Conservation (phyloP, 2,113 vertebrate genomes). For the Sakesphorus luctuosus region DNA sequence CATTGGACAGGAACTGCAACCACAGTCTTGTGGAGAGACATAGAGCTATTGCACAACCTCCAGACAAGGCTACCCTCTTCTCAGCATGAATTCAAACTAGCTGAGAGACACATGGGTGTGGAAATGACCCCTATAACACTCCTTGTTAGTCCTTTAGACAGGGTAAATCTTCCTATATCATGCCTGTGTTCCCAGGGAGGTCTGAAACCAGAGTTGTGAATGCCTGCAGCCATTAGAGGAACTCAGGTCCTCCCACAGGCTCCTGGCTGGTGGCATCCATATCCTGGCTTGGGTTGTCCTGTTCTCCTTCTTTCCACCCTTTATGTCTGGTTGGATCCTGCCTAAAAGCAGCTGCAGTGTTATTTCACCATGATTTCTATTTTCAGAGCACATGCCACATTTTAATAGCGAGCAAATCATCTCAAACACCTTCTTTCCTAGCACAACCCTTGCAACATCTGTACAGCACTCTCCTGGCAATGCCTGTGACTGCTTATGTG, state of each 20-base stretch:
- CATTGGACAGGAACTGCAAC: background rate
- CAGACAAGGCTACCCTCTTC: background rate
- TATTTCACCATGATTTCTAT: background rate
- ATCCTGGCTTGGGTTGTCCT: background rate
- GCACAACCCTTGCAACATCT: background rate
- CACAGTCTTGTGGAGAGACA: accelerated
- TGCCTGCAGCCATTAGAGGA: background rate
- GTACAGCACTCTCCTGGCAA: background rate
- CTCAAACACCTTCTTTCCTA: background rate
- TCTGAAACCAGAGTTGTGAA: background rate
- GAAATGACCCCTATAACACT: background rate
- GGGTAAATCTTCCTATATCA: background rate
- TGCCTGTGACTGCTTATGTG: accelerated
- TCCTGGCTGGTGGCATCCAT: background rate
- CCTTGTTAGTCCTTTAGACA: background rate
- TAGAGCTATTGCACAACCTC: background rate
- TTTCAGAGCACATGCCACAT: background rate
- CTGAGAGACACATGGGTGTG: background rate
- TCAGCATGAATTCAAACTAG: background rate
- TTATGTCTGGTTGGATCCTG: accelerated
- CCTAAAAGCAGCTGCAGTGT: background rate
- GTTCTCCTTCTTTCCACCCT: background rate
- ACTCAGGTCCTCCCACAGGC: background rate
- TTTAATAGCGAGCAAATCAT: background rate
- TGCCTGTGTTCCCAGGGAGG: background rate